Evolutionary conservation across 2,113 vertebrate species (phyloP).

Genomic region (Theropithecus gelada): DNA sequence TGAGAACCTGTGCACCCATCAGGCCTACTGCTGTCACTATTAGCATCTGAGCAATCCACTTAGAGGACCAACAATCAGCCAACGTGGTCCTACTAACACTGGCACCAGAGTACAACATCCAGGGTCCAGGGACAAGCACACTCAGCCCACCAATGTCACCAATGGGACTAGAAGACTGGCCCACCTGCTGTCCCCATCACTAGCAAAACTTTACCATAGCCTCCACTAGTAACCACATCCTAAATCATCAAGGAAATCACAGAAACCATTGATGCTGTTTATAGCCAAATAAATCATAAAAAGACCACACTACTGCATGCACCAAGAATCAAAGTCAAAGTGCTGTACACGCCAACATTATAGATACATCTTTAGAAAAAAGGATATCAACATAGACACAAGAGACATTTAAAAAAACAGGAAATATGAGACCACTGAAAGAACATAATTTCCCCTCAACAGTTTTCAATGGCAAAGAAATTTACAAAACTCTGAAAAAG

Average conservation of each 20-base stretch:
- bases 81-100: not conserved
- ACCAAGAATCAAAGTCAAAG: not conserved
- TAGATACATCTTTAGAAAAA: not conserved
- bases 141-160: not conserved
- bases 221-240: not conserved
- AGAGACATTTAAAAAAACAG: not conserved
- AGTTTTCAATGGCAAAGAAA: not conserved
- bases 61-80: not conserved
- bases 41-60: not conserved
- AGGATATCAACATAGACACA: not conserved
- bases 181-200: not conserved
- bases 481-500: not conserved
- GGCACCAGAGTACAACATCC: not conserved
- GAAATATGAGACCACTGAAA: not conserved
- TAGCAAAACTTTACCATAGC: not conserved
- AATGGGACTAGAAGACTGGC: not conserved
- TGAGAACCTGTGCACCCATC: not conserved
- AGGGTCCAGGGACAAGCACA: not conserved
- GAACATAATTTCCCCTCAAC: not conserved
- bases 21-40: not conserved
- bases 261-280: not conserved
- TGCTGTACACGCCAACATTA: not conserved
- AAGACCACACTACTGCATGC: not conserved
- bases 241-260: not conserved
- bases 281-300: not conserved